Evolutionary conservation across 2,113 vertebrate species (phyloP).

Genomic region (Nothobranchius furzeri): DNA sequence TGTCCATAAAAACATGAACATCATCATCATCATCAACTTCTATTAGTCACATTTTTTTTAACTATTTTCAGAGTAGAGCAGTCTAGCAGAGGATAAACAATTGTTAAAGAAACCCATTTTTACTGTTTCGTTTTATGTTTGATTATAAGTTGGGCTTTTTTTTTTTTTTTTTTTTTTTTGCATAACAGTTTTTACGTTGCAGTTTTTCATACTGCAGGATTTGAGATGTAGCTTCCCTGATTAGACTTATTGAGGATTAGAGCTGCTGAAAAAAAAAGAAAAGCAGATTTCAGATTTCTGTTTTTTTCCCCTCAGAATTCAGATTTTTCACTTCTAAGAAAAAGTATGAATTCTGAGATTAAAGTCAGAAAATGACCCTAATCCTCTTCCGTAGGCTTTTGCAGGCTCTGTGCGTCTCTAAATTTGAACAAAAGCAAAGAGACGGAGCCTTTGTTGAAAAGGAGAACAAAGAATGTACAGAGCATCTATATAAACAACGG

Average conservation of each 20-base stretch:
- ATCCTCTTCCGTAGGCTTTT: neutral
- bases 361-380: too few species aligned
- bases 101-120: neutral
- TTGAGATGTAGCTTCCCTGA: neutral
- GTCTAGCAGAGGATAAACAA: neutral
- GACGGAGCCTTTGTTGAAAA: neutral
- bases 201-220: neutral
- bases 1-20: neutral
- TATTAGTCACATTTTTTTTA: neutral
- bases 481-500: neutral
- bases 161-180: too few species aligned
- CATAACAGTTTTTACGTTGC: neutral
- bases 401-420: conserved; percentile 1
- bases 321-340: too few species aligned
- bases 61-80: neutral
- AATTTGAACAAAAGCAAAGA: neutral
- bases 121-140: conserved; percentile 7
- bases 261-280: too few species aligned
- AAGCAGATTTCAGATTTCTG: too few species aligned
- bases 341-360: too few species aligned
- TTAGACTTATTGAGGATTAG: neutral
- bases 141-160: neutral
- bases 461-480: neutral
- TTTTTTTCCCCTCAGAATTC: too few species aligned
- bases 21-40: neutral